These are phyloP conservation scores for Rattus norvegicus DNA, from an alignment of 2,113 vertebrate genomes.

Conservation along the genomic window DNA sequence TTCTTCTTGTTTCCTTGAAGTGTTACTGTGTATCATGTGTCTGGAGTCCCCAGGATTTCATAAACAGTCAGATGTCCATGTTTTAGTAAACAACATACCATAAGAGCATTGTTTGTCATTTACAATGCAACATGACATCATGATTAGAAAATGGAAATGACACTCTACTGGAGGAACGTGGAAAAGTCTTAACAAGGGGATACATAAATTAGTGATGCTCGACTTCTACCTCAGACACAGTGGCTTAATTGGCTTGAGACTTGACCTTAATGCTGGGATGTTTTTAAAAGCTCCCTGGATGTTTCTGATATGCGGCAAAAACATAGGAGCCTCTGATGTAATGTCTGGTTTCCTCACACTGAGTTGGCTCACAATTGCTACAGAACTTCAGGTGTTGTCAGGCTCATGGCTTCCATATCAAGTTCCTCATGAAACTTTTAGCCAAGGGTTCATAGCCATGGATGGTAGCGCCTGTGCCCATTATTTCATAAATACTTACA, in stretches of 20 bases:
- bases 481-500: neutral
- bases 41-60: neutral
- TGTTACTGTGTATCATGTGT: neutral
- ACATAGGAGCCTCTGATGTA: constrained; percentile 16
- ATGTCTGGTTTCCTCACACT: constrained; percentile 4
- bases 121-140: neutral
- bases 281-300: neutral
- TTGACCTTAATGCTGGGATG: neutral
- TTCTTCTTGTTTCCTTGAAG: neutral
- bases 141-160: neutral
- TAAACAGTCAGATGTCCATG: neutral
- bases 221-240: neutral
- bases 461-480: neutral
- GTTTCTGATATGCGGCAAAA: neutral
- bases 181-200: neutral
- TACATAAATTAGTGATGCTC: neutral
- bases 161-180: neutral
- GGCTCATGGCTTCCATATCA: neutral
- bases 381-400: neutral
- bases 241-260: constrained; percentile 12
- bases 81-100: neutral
- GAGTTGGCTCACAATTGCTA: neutral
- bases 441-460: neutral
- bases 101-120: neutral
- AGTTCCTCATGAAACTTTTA: neutral